Base-by-base conservation (phyloP, 1,140 invertebrate species). In the Brachionus koreanus region DNA sequence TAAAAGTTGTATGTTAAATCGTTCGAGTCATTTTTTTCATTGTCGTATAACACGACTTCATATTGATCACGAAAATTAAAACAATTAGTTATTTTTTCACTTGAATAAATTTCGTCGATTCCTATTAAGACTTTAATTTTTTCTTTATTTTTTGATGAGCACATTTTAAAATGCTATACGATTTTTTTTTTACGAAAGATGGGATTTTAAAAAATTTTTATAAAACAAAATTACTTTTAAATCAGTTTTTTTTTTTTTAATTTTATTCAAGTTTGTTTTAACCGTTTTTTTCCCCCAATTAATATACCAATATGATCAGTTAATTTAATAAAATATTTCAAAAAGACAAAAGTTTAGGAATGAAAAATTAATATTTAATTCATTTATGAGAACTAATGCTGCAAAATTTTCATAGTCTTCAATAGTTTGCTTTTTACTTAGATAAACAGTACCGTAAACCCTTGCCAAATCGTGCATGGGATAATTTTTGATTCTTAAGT, bases 51-150 rank as follows among this genome's bases (percentile, higher is more conserved):
- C 25, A 23, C 69, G 9, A 74, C 39, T 74, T 74, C 39, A 13
- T 74, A 74, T 16, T 19, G 7, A 10, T 74, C 23, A 13, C 69
- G 37, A 16, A 19, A 74, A 25, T 74, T 74, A 16, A 74, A 74
- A 29, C 69, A 74, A 74, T 43, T 29, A 1, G 19, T 19, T 23
- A 74, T 74, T 23, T 74, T 74, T n/a, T 74, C 19, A 19, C 69
- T 33, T 25, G 69, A 13, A 46, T 74, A 74, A 35, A 46, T 29
- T 29, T 74, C 69, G 13, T 74, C 69, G 9, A 74, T 74, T 46
- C 69, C 69, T 43, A 74, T 25, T 39, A 74, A 46, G 25, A 74
- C 42, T 35, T 74, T 74, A 23, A 74, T 46, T 46, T 46, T 74
- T 12, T 13, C 19, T 35, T 25, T 69, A 33, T 23, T 37, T 33